Conservation (phyloP, 2,888 invertebrate species). For the Drosophila niveifrons region DNA sequence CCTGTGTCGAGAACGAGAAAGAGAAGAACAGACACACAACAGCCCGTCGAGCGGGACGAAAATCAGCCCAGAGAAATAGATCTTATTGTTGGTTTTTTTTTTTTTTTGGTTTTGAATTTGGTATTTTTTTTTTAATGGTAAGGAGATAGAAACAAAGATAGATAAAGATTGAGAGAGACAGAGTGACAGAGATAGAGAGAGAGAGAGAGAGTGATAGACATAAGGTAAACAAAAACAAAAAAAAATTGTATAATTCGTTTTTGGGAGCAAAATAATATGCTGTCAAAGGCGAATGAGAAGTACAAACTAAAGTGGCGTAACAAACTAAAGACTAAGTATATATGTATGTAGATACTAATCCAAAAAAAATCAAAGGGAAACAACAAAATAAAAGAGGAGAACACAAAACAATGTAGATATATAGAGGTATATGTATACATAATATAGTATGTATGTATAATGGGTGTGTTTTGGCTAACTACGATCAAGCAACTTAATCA, state of each 20-base stretch:
- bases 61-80: slow-evolving; percentile 85
- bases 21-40: slow-evolving; percentile 85
- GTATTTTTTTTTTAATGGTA: slow-evolving; percentile 57
- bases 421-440: slow-evolving; percentile 19
- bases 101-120: slow-evolving; percentile 58
- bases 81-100: slow-evolving; percentile 46
- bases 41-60: slow-evolving; percentile 85
- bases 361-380: slow-evolving; percentile 23
- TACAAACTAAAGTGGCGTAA: slow-evolving; percentile 43
- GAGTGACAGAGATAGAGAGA: slow-evolving; percentile 40
- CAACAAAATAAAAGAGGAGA: slow-evolving; percentile 10
- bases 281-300: slow-evolving; percentile 46
- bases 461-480: slow-evolving; percentile 52
- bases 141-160: slow-evolving; percentile 57
- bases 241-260: slow-evolving; percentile 49
- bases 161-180: slow-evolving; percentile 22
- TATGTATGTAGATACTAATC: slow-evolving; percentile 33
- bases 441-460: slow-evolving; percentile 21
- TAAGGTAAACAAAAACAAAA: slow-evolving; percentile 44
- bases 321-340: slow-evolving; percentile 43
- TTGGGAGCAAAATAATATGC: slow-evolving; percentile 61
- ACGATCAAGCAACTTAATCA: slow-evolving; percentile 76
- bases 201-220: slow-evolving; percentile 43
- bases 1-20: slow-evolving; percentile 85
- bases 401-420: slow-evolving; percentile 51